These are phyloP conservation scores for Diadegma fenestrale DNA, from an alignment of 2,888 invertebrate genomes.

Conservation along the genomic window DNA sequence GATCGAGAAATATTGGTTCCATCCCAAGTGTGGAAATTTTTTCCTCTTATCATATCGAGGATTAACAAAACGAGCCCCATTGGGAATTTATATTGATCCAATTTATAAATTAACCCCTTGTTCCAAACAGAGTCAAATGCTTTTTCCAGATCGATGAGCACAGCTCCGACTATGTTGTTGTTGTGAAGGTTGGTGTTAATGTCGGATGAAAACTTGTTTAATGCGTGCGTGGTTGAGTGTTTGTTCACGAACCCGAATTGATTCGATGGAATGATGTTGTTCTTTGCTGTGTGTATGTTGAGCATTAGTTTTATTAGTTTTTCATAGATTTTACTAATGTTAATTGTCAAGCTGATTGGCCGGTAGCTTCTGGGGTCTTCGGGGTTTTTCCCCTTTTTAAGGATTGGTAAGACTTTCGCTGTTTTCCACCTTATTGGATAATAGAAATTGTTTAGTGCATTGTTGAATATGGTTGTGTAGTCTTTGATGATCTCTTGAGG, in stretches of 20 bases:
- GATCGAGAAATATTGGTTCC: not conserved
- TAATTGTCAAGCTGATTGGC: constrained; percentile 60
- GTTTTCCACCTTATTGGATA: no score
- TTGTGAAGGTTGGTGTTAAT: constrained; percentile 35
- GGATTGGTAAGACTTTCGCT: constrained; percentile 85
- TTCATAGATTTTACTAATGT: constrained; percentile 63
- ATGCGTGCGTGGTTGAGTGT: constrained; percentile 8
- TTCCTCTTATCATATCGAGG: constrained; percentile 32
- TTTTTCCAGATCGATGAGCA: constrained; percentile 1
- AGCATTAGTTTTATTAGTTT: constrained; percentile 38
- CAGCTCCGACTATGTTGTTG: constrained; percentile 29
- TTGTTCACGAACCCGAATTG: constrained; percentile 59
- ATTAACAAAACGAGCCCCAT: not conserved
- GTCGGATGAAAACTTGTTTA: constrained; percentile 44
- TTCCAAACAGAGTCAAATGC: constrained; percentile 31
- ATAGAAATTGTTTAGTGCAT: no score
- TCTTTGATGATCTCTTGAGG: no score
- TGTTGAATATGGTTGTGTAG: no score
- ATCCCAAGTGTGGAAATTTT: constrained; percentile 44
- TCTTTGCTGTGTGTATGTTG: not conserved
- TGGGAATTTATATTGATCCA: constrained; percentile 15
- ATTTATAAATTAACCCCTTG: constrained; percentile 32
- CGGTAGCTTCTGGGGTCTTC: constrained; percentile 34
- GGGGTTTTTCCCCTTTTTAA: constrained; percentile 89
- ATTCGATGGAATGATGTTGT: constrained; percentile 57